A percentile compares a stretch with the other conserved stretches of the same genome.
Conservation (phyloP, 2,113 vertebrate species). For the Seriola quinqueradiata region DNA sequence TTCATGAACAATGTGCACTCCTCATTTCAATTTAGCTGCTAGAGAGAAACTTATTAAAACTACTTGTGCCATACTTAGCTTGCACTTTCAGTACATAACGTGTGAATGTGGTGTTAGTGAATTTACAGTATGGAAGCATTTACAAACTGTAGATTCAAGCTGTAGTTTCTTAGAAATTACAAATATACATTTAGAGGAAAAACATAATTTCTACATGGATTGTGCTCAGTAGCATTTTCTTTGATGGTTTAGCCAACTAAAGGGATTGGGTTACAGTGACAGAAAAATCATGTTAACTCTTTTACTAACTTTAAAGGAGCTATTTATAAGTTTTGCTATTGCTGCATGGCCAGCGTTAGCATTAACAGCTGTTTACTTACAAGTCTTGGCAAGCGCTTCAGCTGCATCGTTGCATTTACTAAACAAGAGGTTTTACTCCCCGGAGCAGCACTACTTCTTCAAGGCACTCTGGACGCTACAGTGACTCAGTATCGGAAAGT, state of each 20-base stretch:
- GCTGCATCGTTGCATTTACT: too few relatives aligned
- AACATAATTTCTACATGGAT: background rate
- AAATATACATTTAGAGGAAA: background rate
- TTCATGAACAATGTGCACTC: slow-evolving; percentile 6
- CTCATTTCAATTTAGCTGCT: background rate
- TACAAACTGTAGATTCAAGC: too few relatives aligned
- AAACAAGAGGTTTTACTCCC: too few relatives aligned
- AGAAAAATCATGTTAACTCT: background rate
- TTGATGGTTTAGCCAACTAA: background rate
- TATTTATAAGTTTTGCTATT: too few relatives aligned
- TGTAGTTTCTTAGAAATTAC: background rate
- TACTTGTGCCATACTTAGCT: background rate
- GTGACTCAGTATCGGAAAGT: too few relatives aligned
- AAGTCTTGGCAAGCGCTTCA: too few relatives aligned
- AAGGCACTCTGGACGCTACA: too few relatives aligned
- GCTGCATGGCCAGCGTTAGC: too few relatives aligned
- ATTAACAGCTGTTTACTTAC: too few relatives aligned
- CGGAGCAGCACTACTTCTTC: too few relatives aligned
- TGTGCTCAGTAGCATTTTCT: background rate
- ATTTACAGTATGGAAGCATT: background rate
- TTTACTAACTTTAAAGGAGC: background rate
- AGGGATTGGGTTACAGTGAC: background rate
- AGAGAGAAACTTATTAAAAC: background rate
- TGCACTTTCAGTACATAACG: background rate
- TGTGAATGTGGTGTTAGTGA: background rate